phyloP scores from a whole-genome alignment of 2,797 vertebrate species.

The Acanthis flammea region DNA sequence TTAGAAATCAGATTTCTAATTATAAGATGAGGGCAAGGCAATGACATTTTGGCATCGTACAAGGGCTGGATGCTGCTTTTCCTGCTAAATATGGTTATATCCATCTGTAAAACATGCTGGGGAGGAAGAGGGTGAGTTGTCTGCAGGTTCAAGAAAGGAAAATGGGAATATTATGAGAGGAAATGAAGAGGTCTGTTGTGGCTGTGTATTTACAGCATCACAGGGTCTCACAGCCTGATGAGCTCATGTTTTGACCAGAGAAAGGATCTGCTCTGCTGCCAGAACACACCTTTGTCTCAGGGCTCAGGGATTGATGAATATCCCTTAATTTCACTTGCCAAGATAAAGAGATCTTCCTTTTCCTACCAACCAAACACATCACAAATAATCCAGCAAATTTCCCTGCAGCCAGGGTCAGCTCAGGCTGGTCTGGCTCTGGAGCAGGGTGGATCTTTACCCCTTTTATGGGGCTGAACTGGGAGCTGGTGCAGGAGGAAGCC shows the following conservation, averaged over 20 bases:
- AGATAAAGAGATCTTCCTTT: background rate
- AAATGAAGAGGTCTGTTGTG: background rate
- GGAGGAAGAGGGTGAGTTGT: background rate
- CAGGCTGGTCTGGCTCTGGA: background rate
- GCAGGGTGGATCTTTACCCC: background rate
- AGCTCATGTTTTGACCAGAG: background rate
- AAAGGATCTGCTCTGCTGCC: background rate
- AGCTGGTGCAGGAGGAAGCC: background rate
- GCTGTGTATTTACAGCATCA: background rate
- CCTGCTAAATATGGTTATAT: background rate
- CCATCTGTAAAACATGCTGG: background rate
- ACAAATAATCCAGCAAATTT: background rate
- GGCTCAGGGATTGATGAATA: background rate
- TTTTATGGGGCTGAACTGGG: background rate
- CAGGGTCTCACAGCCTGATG: background rate
- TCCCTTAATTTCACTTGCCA: background rate
- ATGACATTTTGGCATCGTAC: background rate
- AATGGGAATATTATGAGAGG: background rate
- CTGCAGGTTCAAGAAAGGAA: background rate
- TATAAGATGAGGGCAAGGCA: background rate
- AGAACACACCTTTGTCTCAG: background rate
- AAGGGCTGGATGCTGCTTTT: background rate
- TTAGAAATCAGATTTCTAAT: background rate
- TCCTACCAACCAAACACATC: background rate
- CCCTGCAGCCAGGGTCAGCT: slow-evolving; percentile 3